Base-by-base conservation (phyloP, 2,113 vertebrate species). In the Reinhardtius hippoglossoides region DNA sequence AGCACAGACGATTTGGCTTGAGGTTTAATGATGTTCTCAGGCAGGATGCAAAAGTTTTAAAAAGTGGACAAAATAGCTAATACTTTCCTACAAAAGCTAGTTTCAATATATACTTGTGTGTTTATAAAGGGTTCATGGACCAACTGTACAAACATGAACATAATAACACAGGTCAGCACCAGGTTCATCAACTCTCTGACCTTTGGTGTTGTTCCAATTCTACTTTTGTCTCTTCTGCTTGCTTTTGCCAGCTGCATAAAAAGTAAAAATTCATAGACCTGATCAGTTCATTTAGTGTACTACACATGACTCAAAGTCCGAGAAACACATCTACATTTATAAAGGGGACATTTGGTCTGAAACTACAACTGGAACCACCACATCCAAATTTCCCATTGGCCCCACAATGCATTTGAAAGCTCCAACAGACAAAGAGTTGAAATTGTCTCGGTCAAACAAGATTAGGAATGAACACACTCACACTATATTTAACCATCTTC, bases 21-120 rank as follows among this genome's bases (percentile, higher is more conserved):
- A 71, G 62, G 75, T 67, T 80, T 87, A 84, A 85, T 68, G 71
- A 89, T 75, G 63, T 77, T 75, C 42, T 44, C 24, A 27, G n/a
- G 35, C 13, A 10, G 9, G 6, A 66, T 64, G 23, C 3, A 20
- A 59, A 67, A 15, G 15, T 42, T 31, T 31, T 31, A 31, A 31
- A 31, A 7, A 9, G 20, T n/a, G 18, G 50, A 16, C 3, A 54
- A 23, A 54, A 54, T 54, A 54, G 2, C 40, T 42, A 37, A 37
- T 42, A 42, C 10, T 42, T 42, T 42, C 40, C 10, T 42, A 13
- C 2, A 4, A 50, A 9, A 50, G 16, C 4, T 50, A 50, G 40
- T 42, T 42, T 42, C 13, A 3, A 42, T 42, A 10, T 13, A 42
- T 42, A 10, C 40, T 42, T 42, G 46, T 50, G 46, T 16, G 5